Evolutionary conservation across 1,140 invertebrate genomes (phyloP).

Genomic region (Drosophila ananassae): DNA sequence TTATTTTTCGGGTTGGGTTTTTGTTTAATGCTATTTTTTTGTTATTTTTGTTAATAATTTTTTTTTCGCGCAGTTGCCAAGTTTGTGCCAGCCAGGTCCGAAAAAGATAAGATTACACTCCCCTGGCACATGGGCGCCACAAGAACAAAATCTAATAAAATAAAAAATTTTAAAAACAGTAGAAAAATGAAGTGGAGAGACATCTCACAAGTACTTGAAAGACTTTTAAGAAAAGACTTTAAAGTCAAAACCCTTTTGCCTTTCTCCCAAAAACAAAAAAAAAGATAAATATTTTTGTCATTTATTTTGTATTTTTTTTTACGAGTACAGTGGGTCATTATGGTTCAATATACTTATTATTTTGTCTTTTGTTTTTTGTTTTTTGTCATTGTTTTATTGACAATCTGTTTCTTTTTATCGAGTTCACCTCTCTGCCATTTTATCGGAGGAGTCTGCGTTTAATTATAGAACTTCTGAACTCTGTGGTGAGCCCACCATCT

Average conservation of each 20-base stretch:
- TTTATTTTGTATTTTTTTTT: neutral
- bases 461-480: slow-evolving; percentile 31
- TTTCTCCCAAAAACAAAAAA: neutral
- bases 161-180: slow-evolving; percentile 10
- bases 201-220: neutral
- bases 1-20: neutral
- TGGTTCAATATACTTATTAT: slow-evolving; percentile 39
- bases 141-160: neutral
- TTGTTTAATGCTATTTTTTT: neutral
- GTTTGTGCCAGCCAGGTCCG: slow-evolving; percentile 13
- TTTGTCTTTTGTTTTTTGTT: neutral
- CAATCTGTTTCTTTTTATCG: slow-evolving; percentile 33
- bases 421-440: slow-evolving; percentile 16
- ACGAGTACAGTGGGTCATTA: slow-evolving; percentile 19
- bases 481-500: slow-evolving; percentile 16
- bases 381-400: slow-evolving; percentile 30
- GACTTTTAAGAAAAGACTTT: too few species aligned
- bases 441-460: slow-evolving; percentile 33
- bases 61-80: slow-evolving; percentile 35
- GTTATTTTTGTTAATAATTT: neutral
- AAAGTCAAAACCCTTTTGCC: too few species aligned
- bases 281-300: neutral
- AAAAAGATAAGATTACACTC: slow-evolving; percentile 44
- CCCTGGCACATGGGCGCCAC: neutral
- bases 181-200: neutral